Base-by-base conservation (phyloP, 2,113 vertebrate species). In the Macrotis lagotis region DNA sequence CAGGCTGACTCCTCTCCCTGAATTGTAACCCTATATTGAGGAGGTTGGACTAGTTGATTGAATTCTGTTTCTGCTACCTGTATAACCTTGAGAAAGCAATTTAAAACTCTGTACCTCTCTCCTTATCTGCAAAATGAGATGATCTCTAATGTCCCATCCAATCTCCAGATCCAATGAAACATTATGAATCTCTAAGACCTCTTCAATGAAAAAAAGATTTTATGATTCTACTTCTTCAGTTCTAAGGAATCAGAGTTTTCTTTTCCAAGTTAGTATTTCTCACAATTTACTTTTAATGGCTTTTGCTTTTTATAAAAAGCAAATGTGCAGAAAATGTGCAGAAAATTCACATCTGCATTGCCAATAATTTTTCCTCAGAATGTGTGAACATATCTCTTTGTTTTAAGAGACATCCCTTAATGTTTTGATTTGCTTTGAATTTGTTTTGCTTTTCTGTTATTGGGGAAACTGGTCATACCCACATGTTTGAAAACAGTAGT, bases 311-410 rank as follows among this genome's bases (percentile, higher is more conserved):
- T 2, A 26, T 8, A 53, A 55, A 53, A 53, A 66, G 16, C 3
- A 66, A 37, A 88, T 88, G 51, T 89, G 93, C 8, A 59, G 31
- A 91, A 2, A 24, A 97, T 90, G 25, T 28, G 93, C 66, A 66
- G 31, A 3, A 49, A 26, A 93, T 95, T 91, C 19, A 49, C 55
- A 93, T 93, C 49, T 94, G 3, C 55, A 90, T 90, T 92, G 91
- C 51, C 92, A 47, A 50, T 91, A 90, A 8, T 4, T n/a, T 16
- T 91, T 14, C 5, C 48, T 96, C 26, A 47, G 89, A 89, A 48
- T 28, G 0, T 91, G 19, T 91, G 50, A 25, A 74, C 9, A 49
- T 8, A 12, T 0, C 83, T 7, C n/a, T 83, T 83, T 37, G n/a
- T 44, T 44, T 83, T 83, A 4, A 44, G 66, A 44, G n/a, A 51